phyloP scores from a whole-genome alignment of 2,797 vertebrate species.

The Oreochromis grahami region DNA sequence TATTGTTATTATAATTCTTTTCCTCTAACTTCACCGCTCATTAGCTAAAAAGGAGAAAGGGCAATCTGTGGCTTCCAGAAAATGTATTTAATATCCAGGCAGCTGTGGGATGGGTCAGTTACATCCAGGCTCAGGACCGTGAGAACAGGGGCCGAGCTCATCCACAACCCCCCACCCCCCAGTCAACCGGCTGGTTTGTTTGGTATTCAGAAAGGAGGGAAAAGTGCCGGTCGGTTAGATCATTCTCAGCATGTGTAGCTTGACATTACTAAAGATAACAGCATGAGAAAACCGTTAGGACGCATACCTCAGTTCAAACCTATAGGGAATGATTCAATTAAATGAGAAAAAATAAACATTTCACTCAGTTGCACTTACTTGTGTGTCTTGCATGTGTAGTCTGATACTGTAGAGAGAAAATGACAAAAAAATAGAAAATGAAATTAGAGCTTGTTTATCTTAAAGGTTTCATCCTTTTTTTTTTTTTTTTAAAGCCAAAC shows the following conservation, averaged over 20 bases:
- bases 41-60: slow-evolving; percentile 63
- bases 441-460: slow-evolving; percentile 84
- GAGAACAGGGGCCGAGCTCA: slow-evolving; percentile 78
- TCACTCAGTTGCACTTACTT: slow-evolving; percentile 94
- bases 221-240: slow-evolving; percentile 87
- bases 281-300: slow-evolving; percentile 95
- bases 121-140: slow-evolving; percentile 77
- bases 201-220: slow-evolving; percentile 81
- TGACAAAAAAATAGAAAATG: slow-evolving; percentile 42
- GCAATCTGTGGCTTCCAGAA: slow-evolving; percentile 77
- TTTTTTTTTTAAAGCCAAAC: slow-evolving; percentile 76
- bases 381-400: slow-evolving; percentile 97
- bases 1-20: slow-evolving; percentile 50
- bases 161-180: slow-evolving; percentile 62
- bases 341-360: slow-evolving; percentile 81
- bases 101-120: slow-evolving; percentile 83
- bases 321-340: slow-evolving; percentile 91
- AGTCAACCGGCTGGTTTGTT: slow-evolving; percentile 81
- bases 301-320: slow-evolving; percentile 95
- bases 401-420: slow-evolving; percentile 90
- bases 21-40: slow-evolving; percentile 65
- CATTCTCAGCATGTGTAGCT: slow-evolving; percentile 96
- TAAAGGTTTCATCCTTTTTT: slow-evolving; percentile 75
- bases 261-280: slow-evolving; percentile 94
- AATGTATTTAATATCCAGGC: slow-evolving; percentile 77